Percentiles rank a stretch among this genome's conserved stretches.
Evolutionary conservation across 2,888 invertebrate genomes (phyloP).

Genomic region (Saturnia pavonia): DNA sequence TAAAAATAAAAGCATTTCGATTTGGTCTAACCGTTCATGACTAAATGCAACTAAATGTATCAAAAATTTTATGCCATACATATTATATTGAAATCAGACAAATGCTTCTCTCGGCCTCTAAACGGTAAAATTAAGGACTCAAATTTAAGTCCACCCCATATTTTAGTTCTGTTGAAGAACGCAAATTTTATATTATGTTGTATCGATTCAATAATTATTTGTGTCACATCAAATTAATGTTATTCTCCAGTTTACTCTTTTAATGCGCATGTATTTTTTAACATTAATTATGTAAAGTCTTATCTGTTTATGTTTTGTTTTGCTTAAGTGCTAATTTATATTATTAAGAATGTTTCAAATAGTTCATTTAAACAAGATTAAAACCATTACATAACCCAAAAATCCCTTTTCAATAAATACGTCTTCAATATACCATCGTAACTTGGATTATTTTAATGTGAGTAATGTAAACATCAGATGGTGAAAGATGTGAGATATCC

Average conservation of each 20-base stretch:
- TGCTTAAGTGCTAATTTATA: too few species aligned
- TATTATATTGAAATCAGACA: neutral
- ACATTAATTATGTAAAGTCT: too few species aligned
- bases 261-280: neutral
- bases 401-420: too few species aligned
- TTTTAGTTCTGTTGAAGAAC: too few species aligned
- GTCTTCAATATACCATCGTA: neutral
- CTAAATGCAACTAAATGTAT: too few species aligned
- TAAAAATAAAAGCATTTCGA: too few species aligned
- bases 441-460: neutral
- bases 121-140: neutral
- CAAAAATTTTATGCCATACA: neutral
- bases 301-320: too few species aligned
- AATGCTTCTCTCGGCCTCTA: neutral
- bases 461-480: conserved; percentile 2
- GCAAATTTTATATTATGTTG: too few species aligned
- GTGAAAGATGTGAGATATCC: neutral
- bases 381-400: too few species aligned
- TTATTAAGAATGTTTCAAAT: too few species aligned
- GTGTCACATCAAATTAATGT: neutral
- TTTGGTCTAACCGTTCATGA: too few species aligned
- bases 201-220: neutral
- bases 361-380: too few species aligned
- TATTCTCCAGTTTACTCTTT: neutral
- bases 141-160: neutral